Conservation (phyloP, 1,140 invertebrate genomes). For the Araneus ventricosus region DNA sequence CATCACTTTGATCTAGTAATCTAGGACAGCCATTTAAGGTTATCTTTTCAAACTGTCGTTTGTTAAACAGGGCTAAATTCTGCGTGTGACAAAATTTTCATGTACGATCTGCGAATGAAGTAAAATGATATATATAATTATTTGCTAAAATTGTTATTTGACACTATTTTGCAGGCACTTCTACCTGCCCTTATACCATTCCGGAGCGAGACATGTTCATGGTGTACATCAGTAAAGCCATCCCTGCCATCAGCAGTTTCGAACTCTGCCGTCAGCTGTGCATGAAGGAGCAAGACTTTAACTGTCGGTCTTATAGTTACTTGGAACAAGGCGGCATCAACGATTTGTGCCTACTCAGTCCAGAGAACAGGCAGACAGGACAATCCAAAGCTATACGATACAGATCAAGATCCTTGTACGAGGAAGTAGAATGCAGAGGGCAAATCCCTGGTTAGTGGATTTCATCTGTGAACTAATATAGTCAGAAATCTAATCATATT, state of each 20-base stretch:
- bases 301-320: constrained; percentile 82
- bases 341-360: constrained; percentile 80
- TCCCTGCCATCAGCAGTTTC: constrained; percentile 78
- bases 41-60: too few species aligned
- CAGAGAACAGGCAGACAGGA: constrained; percentile 79
- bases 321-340: constrained; percentile 77
- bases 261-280: constrained; percentile 81
- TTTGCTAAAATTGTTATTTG: rapidly evolving
- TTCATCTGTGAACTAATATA: neutral
- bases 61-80: too few species aligned
- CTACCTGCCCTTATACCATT: constrained; percentile 79
- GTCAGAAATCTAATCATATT: neutral
- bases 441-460: constrained; percentile 58
- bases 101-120: too few species aligned
- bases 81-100: too few species aligned
- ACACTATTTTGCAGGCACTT: constrained; percentile 77
- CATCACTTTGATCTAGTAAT: too few species aligned
- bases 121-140: too few species aligned
- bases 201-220: constrained; percentile 79
- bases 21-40: too few species aligned
- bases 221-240: constrained; percentile 81
- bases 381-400: constrained; percentile 80
- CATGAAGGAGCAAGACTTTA: constrained; percentile 81
- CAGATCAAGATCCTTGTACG: constrained; percentile 79
- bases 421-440: constrained; percentile 79